These are phyloP conservation scores for Sussaba pulchella DNA, from an alignment of 2,888 invertebrate genomes.

Conservation along the genomic window DNA sequence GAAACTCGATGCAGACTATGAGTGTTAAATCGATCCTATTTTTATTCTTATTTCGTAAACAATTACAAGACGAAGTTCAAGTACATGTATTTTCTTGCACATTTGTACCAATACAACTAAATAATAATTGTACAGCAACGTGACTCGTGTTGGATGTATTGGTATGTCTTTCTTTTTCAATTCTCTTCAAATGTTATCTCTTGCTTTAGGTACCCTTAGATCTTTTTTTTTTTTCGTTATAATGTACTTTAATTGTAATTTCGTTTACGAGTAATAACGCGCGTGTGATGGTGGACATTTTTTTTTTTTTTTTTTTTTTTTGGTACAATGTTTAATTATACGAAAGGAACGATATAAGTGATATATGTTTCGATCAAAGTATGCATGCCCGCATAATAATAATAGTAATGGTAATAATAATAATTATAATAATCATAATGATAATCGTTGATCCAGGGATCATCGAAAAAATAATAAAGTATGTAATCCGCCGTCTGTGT, in stretches of 20 bases:
- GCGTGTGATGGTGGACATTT: constrained; percentile 65
- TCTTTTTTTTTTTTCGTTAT: constrained; percentile 20
- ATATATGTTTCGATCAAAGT: constrained; percentile 45
- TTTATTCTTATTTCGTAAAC: constrained; percentile 84
- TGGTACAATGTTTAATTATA: constrained; percentile 68
- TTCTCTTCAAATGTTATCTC: constrained; percentile 36
- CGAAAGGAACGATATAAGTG: constrained; percentile 72
- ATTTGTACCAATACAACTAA: constrained; percentile 80
- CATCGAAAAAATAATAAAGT: constrained; percentile 25
- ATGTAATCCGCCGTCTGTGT: constrained; percentile 34
- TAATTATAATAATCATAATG: constrained; percentile 66
- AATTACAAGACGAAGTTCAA: constrained; percentile 84
- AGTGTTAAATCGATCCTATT: constrained; percentile 76
- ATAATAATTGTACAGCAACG: constrained; percentile 81
- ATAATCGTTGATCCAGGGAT: constrained; percentile 29
- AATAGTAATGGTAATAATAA: constrained; percentile 40
- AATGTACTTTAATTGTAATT: constrained; percentile 59
- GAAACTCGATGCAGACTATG: too few relatives aligned
- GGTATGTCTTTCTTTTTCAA: constrained; percentile 58
- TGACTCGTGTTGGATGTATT: constrained; percentile 77
- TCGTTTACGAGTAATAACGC: constrained; percentile 63
- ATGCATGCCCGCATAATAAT: constrained; percentile 71
- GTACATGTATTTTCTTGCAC: constrained; percentile 81
- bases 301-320: constrained; percentile 36
- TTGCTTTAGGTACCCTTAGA: constrained; percentile 2